Evolutionary conservation across 2,797 vertebrate species (phyloP).

Genomic region (Geotrypetes seraphini): DNA sequence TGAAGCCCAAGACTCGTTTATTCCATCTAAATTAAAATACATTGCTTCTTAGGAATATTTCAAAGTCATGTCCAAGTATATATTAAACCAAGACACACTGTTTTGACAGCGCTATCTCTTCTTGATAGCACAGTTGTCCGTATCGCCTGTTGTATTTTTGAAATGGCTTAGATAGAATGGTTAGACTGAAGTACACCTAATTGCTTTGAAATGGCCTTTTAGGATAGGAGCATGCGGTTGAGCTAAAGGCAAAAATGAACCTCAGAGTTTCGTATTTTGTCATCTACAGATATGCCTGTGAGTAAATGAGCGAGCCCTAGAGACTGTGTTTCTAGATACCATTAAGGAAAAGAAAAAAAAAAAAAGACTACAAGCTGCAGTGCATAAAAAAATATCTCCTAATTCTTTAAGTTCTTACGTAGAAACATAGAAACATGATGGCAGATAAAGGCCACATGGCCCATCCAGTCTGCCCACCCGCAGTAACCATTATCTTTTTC

Average conservation of each 20-base stretch:
- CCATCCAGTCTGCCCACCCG: too few relatives aligned
- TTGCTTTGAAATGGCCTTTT: conserved; percentile 46
- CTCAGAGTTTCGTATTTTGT: conserved; percentile 29
- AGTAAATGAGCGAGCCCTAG: too few relatives aligned
- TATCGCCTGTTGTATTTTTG: conserved; percentile 43
- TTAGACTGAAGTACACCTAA: conserved; percentile 44
- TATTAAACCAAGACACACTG: conserved; percentile 44
- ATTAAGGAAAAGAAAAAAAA: too few relatives aligned
- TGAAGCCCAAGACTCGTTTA: conserved; percentile 28
- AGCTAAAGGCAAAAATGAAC: conserved; percentile 39
- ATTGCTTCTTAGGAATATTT: conserved; percentile 33
- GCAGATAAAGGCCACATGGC: too few relatives aligned
- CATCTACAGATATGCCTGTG: conserved; percentile 23
- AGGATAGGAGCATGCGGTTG: conserved; percentile 39
- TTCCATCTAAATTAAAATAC: conserved; percentile 20
- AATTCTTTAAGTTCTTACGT: too few relatives aligned
- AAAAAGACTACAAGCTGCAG: too few relatives aligned
- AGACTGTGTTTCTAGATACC: too few relatives aligned
- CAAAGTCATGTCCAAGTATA: conserved; percentile 40
- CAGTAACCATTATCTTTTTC: too few relatives aligned
- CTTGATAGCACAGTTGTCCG: conserved; percentile 44
- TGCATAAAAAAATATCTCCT: too few relatives aligned
- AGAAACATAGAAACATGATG: too few relatives aligned
- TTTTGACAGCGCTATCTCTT: conserved; percentile 45
- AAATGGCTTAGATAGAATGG: conserved; percentile 42